These are phyloP conservation scores for Drosophila orena DNA, from an alignment of 1,140 invertebrate species.

Conservation along the genomic window DNA sequence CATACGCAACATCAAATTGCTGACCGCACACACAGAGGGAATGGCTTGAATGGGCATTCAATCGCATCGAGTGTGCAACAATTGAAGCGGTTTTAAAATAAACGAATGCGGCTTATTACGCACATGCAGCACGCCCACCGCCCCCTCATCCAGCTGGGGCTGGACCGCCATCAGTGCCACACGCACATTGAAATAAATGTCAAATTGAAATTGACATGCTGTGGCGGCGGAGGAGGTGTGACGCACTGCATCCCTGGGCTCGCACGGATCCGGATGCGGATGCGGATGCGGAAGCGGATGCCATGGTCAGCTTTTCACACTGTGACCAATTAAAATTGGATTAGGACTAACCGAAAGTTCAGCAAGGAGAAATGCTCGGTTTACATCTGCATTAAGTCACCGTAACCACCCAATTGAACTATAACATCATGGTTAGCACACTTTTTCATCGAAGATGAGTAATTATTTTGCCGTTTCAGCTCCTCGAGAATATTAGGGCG, in stretches of 20 bases:
- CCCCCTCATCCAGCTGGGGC: not conserved
- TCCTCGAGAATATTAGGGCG: constrained; percentile 11
- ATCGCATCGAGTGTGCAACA: constrained; percentile 69
- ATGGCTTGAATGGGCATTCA: constrained; percentile 58
- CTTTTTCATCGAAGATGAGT: constrained; percentile 16
- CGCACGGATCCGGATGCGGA: not conserved
- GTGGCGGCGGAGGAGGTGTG: constrained; percentile 35
- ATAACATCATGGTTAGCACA: not conserved
- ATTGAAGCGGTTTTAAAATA: constrained; percentile 81
- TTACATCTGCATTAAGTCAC: not conserved
- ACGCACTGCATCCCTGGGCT: not conserved
- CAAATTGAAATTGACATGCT: constrained; percentile 80
- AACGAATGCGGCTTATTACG: constrained; percentile 80
- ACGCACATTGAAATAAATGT: constrained; percentile 72
- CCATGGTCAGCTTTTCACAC: constrained; percentile 34
- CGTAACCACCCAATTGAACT: no score
- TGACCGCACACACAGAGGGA: constrained; percentile 44
- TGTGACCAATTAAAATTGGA: constrained; percentile 38
- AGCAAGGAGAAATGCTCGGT: not conserved
- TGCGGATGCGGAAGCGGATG: not conserved
- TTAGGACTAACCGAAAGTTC: constrained; percentile 16
- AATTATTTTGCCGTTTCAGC: constrained; percentile 36
- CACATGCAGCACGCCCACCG: constrained; percentile 22
- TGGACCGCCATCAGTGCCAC: not conserved
- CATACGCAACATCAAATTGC: constrained; percentile 75